Conservation (phyloP, 2,888 invertebrate species). For the Liodrosophila aerea region DNA sequence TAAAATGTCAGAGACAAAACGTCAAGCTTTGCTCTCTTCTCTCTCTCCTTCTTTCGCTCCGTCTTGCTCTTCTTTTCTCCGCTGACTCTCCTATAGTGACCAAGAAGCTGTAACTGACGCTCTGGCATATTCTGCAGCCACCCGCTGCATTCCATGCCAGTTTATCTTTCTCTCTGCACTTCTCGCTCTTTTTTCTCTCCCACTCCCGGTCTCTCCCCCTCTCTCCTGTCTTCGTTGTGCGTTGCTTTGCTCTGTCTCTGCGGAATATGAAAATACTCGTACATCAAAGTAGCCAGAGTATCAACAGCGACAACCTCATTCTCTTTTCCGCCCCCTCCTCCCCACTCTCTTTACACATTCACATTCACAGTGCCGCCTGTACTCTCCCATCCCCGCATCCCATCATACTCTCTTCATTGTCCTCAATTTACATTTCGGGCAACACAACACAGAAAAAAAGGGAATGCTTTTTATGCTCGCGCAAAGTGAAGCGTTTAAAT, state of each 20-base stretch:
- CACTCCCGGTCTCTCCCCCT: neutral
- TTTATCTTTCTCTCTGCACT: neutral
- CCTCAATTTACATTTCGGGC: conserved; percentile 35
- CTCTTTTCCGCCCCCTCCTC: neutral
- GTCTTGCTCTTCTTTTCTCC: no score
- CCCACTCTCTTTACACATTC: neutral
- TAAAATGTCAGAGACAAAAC: conserved; percentile 58
- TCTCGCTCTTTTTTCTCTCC: no score
- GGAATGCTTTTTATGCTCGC: conserved; percentile 55
- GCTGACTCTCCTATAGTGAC: conserved; percentile 17
- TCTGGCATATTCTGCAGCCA: neutral
- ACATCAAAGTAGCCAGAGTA: conserved; percentile 69
- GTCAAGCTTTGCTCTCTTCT: conserved; percentile 25
- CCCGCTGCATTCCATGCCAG: neutral
- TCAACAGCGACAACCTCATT: conserved; percentile 31
- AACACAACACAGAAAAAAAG: conserved; percentile 18
- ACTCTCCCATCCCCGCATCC: conserved; percentile 4
- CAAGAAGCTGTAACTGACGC: no score
- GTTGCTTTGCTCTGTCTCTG: conserved; percentile 55
- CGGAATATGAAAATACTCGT: conserved; percentile 72
- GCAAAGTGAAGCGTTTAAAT: conserved; percentile 77
- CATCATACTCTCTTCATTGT: conserved; percentile 21
- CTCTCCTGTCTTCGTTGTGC: conserved; percentile 29
- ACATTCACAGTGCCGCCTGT: neutral
- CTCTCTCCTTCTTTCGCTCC: no score